Evolutionary conservation across 2,797 vertebrate species (phyloP).

Genomic region (Esox lucius): DNA sequence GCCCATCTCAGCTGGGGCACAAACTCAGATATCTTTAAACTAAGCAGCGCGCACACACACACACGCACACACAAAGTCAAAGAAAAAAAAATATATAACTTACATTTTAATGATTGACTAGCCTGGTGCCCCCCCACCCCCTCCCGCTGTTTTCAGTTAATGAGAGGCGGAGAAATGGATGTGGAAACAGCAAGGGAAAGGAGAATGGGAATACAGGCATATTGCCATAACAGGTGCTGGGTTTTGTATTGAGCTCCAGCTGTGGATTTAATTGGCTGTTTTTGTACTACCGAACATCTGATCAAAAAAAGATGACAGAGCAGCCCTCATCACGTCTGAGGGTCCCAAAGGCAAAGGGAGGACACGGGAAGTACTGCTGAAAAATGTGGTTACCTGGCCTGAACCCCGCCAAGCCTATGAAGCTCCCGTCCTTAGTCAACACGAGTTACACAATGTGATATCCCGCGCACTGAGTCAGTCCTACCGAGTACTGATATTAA

Average conservation of each 20-base stretch:
- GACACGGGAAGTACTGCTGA: background rate
- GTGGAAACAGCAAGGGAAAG: background rate
- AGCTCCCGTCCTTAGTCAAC: background rate
- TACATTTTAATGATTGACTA: background rate
- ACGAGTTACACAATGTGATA: no score
- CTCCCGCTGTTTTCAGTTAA: background rate
- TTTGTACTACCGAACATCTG: constrained; percentile 10
- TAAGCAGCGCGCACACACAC: constrained; percentile 9
- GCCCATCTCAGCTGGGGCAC: constrained; percentile 6
- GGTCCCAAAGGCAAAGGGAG: constrained; percentile 10
- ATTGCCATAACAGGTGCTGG: constrained; percentile 30
- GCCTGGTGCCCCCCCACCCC: background rate
- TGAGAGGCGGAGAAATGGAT: background rate
- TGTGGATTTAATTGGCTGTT: constrained; percentile 34
- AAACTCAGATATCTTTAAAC: constrained; percentile 5
- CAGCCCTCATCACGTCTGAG: constrained; percentile 10
- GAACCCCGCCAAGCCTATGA: background rate
- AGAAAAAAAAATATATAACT: background rate
- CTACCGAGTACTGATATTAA: no score
- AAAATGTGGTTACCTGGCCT: background rate
- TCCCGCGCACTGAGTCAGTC: no score
- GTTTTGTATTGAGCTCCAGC: constrained; percentile 16
- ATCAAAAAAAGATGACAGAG: background rate
- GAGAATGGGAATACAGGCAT: background rate
- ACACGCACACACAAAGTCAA: constrained; percentile 20